Evolutionary conservation across 2,113 vertebrate species (phyloP).

Genomic region (Puffinus mauretanicus): DNA sequence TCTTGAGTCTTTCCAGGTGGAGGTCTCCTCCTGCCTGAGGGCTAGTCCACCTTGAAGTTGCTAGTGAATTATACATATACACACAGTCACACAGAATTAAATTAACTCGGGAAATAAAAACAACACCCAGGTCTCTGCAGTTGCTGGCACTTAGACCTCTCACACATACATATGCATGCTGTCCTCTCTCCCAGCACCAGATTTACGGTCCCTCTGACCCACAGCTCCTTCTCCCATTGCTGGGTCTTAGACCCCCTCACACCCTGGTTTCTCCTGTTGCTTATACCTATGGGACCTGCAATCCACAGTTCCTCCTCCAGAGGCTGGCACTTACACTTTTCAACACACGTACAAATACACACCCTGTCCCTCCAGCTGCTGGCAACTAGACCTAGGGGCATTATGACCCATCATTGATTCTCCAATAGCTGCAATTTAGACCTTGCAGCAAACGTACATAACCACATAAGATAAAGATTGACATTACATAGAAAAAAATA

Average conservation of each 20-base stretch:
- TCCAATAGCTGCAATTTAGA: neutral
- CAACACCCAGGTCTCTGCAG: neutral
- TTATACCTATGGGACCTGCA: neutral
- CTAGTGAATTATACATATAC: neutral
- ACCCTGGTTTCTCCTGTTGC: neutral
- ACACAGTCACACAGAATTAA: neutral
- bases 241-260: fast-evolving
- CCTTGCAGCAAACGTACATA: too few relatives aligned
- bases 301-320: neutral
- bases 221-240: neutral
- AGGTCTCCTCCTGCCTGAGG: neutral
- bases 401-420: neutral
- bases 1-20: neutral
- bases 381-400: neutral
- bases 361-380: neutral
- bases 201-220: neutral
- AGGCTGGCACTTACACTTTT: neutral
- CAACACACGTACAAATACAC: too few relatives aligned
- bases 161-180: neutral
- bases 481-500: neutral
- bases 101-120: neutral
- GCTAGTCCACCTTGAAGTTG: neutral
- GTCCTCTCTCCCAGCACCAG: neutral
- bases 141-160: neutral
- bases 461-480: neutral